Percentiles rank a stretch among this genome's conserved stretches.
phyloP scores from a whole-genome alignment of 2,888 invertebrate genomes.

The Atrina japonica region DNA sequence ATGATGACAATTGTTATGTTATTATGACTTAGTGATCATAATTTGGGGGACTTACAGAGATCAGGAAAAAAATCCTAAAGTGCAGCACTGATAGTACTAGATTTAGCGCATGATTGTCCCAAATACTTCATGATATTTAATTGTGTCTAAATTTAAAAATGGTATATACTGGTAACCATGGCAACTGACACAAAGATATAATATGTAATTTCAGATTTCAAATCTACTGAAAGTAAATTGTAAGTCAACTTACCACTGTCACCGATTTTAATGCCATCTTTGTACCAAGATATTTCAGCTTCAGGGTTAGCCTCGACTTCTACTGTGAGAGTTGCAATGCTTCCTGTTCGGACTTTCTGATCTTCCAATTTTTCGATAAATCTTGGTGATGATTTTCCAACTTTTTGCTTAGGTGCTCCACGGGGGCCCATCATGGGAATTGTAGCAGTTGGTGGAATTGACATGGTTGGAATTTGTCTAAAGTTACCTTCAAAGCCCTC shows the following conservation, averaged over 20 bases:
- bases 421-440: conserved; percentile 20
- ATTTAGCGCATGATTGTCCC: too few species aligned
- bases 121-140: too few species aligned
- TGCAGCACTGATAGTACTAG: too few species aligned
- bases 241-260: conserved; percentile 41
- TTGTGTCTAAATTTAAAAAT: too few species aligned
- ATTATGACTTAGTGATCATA: too few species aligned
- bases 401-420: conserved; percentile 15
- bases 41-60: too few species aligned
- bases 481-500: conserved; percentile 70
- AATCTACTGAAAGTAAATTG: too few species aligned
- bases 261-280: conserved; percentile 90
- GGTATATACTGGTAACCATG: too few species aligned
- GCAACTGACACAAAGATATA: too few species aligned
- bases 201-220: too few species aligned
- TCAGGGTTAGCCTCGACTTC: conserved; percentile 80
- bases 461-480: conserved; percentile 52
- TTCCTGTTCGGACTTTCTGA: conserved; percentile 30
- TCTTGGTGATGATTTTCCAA: conserved; percentile 41
- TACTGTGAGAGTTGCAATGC: conserved; percentile 43
- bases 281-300: conserved; percentile 91
- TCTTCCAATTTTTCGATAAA: conserved; percentile 42
- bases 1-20: too few species aligned
- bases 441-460: conserved; percentile 84
- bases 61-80: too few species aligned